Evolutionary conservation across 2,888 invertebrate species (phyloP).

Genomic region (Lathronympha strigana): DNA sequence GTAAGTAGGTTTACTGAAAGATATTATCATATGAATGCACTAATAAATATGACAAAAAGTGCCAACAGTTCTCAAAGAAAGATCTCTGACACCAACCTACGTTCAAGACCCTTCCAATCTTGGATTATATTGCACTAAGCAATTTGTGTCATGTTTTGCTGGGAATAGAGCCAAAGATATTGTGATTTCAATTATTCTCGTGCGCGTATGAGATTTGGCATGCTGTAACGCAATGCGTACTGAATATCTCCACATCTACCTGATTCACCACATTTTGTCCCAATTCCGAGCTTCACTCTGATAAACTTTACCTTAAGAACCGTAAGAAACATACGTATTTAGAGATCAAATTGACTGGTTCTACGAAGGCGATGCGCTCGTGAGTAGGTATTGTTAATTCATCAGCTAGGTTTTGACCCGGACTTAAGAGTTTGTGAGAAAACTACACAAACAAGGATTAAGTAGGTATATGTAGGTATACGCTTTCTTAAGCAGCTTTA

Average conservation of each 20-base stretch:
- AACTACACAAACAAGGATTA: constrained; percentile 27
- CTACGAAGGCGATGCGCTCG: background rate
- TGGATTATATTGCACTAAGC: too few relatives aligned
- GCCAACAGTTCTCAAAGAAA: too few relatives aligned
- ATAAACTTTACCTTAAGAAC: background rate
- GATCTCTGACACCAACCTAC: too few relatives aligned
- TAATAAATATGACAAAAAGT: too few relatives aligned
- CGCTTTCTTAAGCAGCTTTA: constrained; percentile 14
- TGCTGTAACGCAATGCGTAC: constrained; percentile 8
- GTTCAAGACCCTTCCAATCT: too few relatives aligned
- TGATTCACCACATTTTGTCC: background rate
- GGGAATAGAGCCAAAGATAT: background rate
- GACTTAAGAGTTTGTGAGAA: constrained; percentile 22
- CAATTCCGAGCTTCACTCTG: background rate
- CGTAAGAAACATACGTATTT: background rate
- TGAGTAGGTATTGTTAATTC: background rate
- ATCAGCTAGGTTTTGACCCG: constrained; percentile 13
- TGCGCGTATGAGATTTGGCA: constrained; percentile 17
- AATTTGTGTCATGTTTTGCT: background rate
- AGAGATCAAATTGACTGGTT: background rate
- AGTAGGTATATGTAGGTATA: constrained; percentile 10
- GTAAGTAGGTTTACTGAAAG: too few relatives aligned
- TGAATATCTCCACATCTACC: constrained; percentile 15
- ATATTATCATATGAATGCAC: too few relatives aligned
- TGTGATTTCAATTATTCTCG: background rate